These are phyloP conservation scores for Mesorhabditis spiculigera DNA, from an alignment of 2,888 invertebrate genomes.

Conservation along the genomic window DNA sequence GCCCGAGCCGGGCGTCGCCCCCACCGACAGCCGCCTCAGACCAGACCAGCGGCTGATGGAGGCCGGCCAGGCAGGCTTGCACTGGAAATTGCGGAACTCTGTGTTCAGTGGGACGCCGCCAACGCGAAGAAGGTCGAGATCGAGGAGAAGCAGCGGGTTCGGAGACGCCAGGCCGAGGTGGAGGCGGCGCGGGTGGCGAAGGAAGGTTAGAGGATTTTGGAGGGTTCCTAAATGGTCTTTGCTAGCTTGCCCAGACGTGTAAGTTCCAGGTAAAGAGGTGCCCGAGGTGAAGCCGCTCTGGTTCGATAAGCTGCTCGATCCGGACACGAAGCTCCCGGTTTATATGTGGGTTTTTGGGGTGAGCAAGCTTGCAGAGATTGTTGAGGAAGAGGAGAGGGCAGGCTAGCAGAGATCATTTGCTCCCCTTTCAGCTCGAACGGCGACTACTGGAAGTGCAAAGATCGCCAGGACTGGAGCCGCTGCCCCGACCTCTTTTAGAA, in stretches of 20 bases:
- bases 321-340: slow-evolving; percentile 14
- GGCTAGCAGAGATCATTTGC: background rate
- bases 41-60: slow-evolving; percentile 99
- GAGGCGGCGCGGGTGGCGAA: slow-evolving; percentile 70
- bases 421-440: slow-evolving; percentile 66
- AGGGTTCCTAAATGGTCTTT: background rate
- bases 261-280: too few species aligned
- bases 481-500: slow-evolving; percentile 82
- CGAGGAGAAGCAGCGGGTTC: slow-evolving; percentile 90
- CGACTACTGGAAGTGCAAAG: slow-evolving; percentile 89
- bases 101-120: slow-evolving; percentile 76
- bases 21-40: slow-evolving; percentile 84
- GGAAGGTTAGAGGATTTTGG: slow-evolving; percentile 57
- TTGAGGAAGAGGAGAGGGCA: background rate
- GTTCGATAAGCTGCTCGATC: too few species aligned
- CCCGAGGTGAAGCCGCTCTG: too few species aligned
- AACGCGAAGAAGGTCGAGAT: slow-evolving; percentile 70
- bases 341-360: background rate
- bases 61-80: slow-evolving; percentile 63
- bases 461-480: slow-evolving; percentile 78
- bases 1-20: slow-evolving; percentile 83
- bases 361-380: background rate
- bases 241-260: background rate
- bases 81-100: background rate
- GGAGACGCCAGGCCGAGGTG: slow-evolving; percentile 75